Conservation (phyloP, 2,888 invertebrate genomes). For the Sthenelais limicola region DNA sequence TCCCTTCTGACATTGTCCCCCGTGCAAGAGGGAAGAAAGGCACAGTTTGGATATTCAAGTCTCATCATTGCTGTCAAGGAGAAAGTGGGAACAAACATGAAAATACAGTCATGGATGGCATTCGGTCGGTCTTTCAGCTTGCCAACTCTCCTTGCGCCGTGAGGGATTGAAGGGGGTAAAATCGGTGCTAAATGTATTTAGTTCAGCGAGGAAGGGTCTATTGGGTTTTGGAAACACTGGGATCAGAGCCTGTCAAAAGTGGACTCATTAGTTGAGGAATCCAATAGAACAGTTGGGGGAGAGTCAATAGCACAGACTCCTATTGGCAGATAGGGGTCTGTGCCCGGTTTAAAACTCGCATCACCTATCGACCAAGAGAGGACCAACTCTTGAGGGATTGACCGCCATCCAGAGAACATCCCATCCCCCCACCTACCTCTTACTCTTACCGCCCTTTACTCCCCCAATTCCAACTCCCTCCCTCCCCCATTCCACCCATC, state of each 20-base stretch:
- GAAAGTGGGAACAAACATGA: too few relatives aligned
- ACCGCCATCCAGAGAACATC: too few relatives aligned
- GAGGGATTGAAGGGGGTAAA: slow-evolving; percentile 14
- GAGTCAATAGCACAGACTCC: slow-evolving; percentile 15
- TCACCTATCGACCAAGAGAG: slow-evolving; percentile 26
- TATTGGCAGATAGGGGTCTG: slow-evolving; percentile 31
- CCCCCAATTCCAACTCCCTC: neutral
- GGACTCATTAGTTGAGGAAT: slow-evolving; percentile 34
- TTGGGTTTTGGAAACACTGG: slow-evolving; percentile 33
- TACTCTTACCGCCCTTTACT: neutral
- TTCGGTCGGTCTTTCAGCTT: too few relatives aligned
- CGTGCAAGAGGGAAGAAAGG: too few relatives aligned
- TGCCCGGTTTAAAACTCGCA: slow-evolving; percentile 13
- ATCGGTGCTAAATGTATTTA: slow-evolving; percentile 32
- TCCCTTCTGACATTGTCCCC: too few relatives aligned
- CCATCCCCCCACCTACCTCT: neutral
- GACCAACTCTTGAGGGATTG: slow-evolving; percentile 7
- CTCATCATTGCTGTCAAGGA: too few relatives aligned
- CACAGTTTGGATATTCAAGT: too few relatives aligned
- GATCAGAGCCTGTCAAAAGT: slow-evolving; percentile 31
- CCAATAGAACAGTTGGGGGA: slow-evolving; percentile 22
- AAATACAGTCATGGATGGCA: too few relatives aligned
- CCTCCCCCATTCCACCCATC: neutral
- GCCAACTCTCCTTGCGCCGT: neutral
- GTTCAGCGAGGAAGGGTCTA: slow-evolving; percentile 6